These are phyloP conservation scores for Hiodon tergisus DNA, from an alignment of 2,113 vertebrate genomes.

Conservation along the genomic window DNA sequence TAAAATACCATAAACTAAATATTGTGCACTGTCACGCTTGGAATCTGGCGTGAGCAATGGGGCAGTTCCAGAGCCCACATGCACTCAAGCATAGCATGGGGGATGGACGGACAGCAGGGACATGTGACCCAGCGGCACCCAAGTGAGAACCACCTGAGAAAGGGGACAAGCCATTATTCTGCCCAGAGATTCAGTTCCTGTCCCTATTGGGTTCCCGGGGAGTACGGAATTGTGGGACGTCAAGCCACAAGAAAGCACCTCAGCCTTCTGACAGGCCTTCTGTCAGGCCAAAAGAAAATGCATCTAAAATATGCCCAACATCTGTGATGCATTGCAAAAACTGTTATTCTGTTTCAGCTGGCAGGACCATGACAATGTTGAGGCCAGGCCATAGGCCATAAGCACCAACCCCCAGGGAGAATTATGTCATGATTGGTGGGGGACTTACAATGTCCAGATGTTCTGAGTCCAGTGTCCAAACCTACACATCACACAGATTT, in stretches of 20 bases:
- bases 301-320: background rate
- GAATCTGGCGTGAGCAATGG: too few relatives aligned
- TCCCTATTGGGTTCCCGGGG: background rate
- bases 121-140: background rate
- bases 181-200: conserved; percentile 7
- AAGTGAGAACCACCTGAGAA: too few relatives aligned
- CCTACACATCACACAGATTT: background rate
- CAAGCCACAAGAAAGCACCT: background rate
- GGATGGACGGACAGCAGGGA: too few relatives aligned
- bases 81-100: too few relatives aligned
- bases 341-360: background rate
- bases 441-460: background rate
- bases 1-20: too few relatives aligned
- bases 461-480: background rate
- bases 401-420: background rate
- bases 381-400: background rate
- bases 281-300: background rate
- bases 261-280: background rate
- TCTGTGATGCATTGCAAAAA: background rate
- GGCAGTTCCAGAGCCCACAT: too few relatives aligned
- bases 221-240: background rate
- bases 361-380: background rate
- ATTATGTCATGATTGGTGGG: background rate
- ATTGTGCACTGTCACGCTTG: too few relatives aligned
- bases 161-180: conserved; percentile 14